Conservation (phyloP, 2,113 vertebrate species). For the Thamnophis sirtalis region DNA sequence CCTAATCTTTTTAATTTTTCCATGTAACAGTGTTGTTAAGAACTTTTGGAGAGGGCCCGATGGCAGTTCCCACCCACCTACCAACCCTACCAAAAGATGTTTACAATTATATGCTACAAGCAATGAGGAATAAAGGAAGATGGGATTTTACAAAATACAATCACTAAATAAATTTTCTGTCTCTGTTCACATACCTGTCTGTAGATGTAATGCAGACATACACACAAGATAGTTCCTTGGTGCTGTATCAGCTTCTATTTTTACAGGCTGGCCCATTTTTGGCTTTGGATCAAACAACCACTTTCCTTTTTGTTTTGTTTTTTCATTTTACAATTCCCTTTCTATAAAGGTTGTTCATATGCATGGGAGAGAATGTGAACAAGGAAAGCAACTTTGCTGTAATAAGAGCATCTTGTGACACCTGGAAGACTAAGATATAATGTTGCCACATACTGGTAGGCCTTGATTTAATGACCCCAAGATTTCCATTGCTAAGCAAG, state of each 20-base stretch:
- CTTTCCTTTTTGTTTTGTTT: neutral
- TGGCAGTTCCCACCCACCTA: neutral
- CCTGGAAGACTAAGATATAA: neutral
- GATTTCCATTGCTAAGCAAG: neutral
- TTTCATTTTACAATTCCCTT: neutral
- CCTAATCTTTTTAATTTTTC: slow-evolving; percentile 9
- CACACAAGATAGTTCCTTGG: neutral
- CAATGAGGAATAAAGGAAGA: slow-evolving; percentile 28
- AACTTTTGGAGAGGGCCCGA: neutral
- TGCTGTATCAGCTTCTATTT: neutral
- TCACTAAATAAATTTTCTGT: neutral
- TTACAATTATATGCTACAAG: slow-evolving; percentile 17
- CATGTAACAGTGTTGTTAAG: slow-evolving; percentile 5
- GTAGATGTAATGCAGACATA: neutral
- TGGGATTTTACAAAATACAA: neutral
- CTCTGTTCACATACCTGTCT: neutral
- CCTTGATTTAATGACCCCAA: neutral
- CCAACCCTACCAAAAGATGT: slow-evolving; percentile 6
- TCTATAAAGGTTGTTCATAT: neutral
- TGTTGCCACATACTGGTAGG: neutral
- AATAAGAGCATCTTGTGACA: neutral
- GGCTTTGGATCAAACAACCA: neutral
- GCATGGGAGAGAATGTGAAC: neutral
- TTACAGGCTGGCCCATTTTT: neutral
- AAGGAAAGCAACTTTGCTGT: neutral